Evolutionary conservation across 2,797 vertebrate genomes (phyloP), one percentile per base, ranked within the genome.

Genomic region (Lemur catta): DNA sequence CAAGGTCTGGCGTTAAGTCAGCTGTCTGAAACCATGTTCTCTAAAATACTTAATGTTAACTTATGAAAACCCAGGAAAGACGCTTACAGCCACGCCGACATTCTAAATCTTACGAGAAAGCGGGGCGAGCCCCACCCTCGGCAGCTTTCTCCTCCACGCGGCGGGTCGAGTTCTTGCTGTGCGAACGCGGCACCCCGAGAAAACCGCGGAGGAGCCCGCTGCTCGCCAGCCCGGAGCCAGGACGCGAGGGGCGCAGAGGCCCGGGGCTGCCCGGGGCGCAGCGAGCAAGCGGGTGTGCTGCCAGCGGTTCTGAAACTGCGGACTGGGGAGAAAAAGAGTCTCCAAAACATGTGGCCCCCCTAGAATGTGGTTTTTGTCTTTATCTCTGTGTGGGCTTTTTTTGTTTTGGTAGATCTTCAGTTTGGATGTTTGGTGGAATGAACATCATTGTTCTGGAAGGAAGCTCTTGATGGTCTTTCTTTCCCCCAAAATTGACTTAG

Each of bases 251-350:
- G 26, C 52, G 7, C 38, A 33, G 55, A n/a, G n/a, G 6, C 52
- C 43, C 8, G 14, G 35, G 18, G 30, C n/a, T 18, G 33, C 14
- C 41, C 38, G n/a, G 30, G 13, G 38, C 38, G 38, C 38, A 38
- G 38, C 35, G 1, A n/a, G 55, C 35, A 7, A 35, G 20, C 38
- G 30, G 20, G 30, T 11, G 0, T 48, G 26, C n/a, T 26, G 22
- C 80, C 26, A 7, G 14, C 28, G 0, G 4, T 26, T 15, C 24
- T 13, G 20, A 38, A 20, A n/a, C 69, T 3, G 41, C 13, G 20
- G 22, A 8, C 43, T 2, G 3, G 5, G 2, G 6, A 52, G 6
- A 52, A 3, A 17, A 33, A 22, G 1, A 2, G 7, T 17, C 67
- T 78, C 33, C 26, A 8, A 26, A 59, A 59, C 24, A 26, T 3